phyloP scores from a whole-genome alignment of 2,888 invertebrate genomes.

The Brenthis hecate region DNA sequence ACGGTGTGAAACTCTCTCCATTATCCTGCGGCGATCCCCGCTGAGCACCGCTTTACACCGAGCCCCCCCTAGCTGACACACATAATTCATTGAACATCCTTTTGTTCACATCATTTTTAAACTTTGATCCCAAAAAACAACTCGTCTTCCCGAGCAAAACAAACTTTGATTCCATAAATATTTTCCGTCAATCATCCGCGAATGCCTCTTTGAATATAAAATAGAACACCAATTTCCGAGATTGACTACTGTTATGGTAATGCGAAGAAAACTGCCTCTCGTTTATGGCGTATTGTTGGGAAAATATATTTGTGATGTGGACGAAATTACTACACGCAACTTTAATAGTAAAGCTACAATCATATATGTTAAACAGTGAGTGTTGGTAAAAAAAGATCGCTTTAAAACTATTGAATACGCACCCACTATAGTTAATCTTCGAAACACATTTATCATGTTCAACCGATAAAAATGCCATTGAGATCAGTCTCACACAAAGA shows the following conservation, averaged over 20 bases:
- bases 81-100: constrained; percentile 49
- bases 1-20: constrained; percentile 70
- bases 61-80: constrained; percentile 50
- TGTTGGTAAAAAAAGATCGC: neutral
- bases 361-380: too few relatives aligned
- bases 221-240: constrained; percentile 47
- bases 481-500: constrained; percentile 76
- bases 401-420: constrained; percentile 42
- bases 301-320: constrained; percentile 14
- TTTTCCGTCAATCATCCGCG: constrained; percentile 42
- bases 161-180: constrained; percentile 44
- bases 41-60: constrained; percentile 58
- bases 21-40: constrained; percentile 63
- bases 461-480: constrained; percentile 79
- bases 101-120: constrained; percentile 42
- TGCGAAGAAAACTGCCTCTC: constrained; percentile 49
- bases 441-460: constrained; percentile 80
- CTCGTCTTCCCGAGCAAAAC: constrained; percentile 39
- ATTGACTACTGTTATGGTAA: constrained; percentile 61
- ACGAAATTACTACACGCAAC: too few relatives aligned
- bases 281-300: constrained; percentile 51
- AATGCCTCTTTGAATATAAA: constrained; percentile 61
- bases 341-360: too few relatives aligned
- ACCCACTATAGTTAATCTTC: constrained; percentile 70
- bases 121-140: constrained; percentile 36